Evolutionary conservation across 1,140 invertebrate genomes (phyloP).

Genomic region (Drosophila oshimai): DNA sequence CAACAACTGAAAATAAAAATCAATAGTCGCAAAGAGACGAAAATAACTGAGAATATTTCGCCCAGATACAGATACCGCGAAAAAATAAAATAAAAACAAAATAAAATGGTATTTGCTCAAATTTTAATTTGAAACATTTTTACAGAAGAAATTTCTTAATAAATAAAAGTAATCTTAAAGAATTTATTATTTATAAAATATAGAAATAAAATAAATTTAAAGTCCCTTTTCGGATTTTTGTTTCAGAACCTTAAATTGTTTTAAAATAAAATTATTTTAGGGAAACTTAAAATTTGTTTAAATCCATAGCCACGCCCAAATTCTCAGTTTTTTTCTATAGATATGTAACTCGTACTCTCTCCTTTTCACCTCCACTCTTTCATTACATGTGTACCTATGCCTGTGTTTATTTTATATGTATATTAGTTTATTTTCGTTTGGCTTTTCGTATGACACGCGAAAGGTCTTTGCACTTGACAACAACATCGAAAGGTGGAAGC

Average conservation of each 20-base stretch:
- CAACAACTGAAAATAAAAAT: slow-evolving; percentile 11
- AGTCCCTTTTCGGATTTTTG: too few species aligned
- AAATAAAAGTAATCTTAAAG: too few species aligned
- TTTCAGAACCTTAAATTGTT: neutral
- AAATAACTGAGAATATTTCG: slow-evolving; percentile 7
- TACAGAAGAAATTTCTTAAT: too few species aligned
- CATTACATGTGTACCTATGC: slow-evolving; percentile 4
- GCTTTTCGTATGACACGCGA: slow-evolving; percentile 58
- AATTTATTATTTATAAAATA: too few species aligned
- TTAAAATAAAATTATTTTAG: neutral
- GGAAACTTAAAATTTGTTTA: neutral
- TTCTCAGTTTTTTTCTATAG: neutral
- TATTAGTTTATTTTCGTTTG: slow-evolving; percentile 34
- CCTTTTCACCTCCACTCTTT: neutral
- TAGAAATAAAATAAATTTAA: too few species aligned
- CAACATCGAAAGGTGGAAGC: slow-evolving; percentile 33
- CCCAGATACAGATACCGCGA: slow-evolving; percentile 8
- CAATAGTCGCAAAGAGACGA: slow-evolving; percentile 27
- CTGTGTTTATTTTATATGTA: slow-evolving; percentile 45
- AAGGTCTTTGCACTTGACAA: slow-evolving; percentile 74
- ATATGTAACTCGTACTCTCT: slow-evolving; percentile 5
- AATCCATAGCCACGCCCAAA: slow-evolving; percentile 20
- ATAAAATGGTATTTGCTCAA: neutral
- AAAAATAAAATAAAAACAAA: neutral
- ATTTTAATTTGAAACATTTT: neutral